Percentiles rank a stretch among this genome's conserved stretches.
Conservation (phyloP, 2,888 invertebrate genomes). For the Leptopilina drosophilae region DNA sequence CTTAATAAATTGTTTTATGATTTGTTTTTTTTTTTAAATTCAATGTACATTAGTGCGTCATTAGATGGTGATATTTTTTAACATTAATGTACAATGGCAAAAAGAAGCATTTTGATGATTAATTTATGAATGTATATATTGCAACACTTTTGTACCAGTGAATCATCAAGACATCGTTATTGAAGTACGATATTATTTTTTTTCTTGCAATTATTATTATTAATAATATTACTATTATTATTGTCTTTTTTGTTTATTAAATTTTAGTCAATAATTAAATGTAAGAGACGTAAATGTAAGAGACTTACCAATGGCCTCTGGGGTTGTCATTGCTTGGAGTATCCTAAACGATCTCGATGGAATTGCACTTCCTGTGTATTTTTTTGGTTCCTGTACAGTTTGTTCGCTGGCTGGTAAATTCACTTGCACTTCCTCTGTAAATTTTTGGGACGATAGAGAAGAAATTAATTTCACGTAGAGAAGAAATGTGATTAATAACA, state of each 20-base stretch:
- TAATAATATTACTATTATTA: constrained; percentile 19
- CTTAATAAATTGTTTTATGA: constrained; percentile 47
- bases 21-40: constrained; percentile 55
- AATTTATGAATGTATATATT: constrained; percentile 54
- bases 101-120: constrained; percentile 62
- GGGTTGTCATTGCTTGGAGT: constrained; percentile 88
- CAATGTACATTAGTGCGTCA: constrained; percentile 57
- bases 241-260: no score
- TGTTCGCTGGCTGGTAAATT: constrained; percentile 83
- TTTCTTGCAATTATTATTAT: constrained; percentile 37
- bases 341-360: constrained; percentile 89
- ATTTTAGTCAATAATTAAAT: background rate
- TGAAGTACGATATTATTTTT: constrained; percentile 13
- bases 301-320: constrained; percentile 82
- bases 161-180: constrained; percentile 49
- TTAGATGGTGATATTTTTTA: constrained; percentile 58
- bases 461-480: background rate
- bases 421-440: constrained; percentile 50
- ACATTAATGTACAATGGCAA: constrained; percentile 63
- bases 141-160: constrained; percentile 52
- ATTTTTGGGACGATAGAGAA: constrained; percentile 7
- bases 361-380: constrained; percentile 87
- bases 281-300: constrained; percentile 62
- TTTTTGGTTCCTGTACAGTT: constrained; percentile 83
- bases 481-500: no score